Percentiles rank a stretch among this genome's conserved stretches.
Conservation (phyloP, 2,888 invertebrate genomes). For the Nesidiocoris tenuis region DNA sequence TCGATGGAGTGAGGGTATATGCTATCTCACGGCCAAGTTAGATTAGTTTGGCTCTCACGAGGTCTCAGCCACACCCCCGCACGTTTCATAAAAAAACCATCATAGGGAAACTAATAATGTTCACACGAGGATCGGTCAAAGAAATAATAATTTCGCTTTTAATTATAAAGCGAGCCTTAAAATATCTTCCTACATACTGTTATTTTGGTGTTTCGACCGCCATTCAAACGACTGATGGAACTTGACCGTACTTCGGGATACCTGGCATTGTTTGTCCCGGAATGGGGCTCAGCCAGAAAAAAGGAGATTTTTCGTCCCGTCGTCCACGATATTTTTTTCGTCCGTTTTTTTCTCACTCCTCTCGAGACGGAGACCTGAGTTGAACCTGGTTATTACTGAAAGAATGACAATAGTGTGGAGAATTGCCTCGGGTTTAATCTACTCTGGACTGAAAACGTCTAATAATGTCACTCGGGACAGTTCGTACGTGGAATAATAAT, state of each 20-base stretch:
- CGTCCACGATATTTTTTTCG: conserved; percentile 10
- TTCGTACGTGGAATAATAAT: conserved; percentile 12
- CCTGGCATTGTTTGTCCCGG: neutral
- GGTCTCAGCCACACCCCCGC: conserved; percentile 13
- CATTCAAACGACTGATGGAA: neutral
- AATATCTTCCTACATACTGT: neutral
- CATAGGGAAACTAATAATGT: conserved; percentile 31
- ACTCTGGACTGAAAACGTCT: conserved; percentile 12
- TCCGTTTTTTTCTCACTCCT: neutral
- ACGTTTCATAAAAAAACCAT: conserved; percentile 27
- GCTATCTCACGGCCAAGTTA: conserved; percentile 31
- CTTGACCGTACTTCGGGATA: neutral
- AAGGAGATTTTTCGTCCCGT: conserved; percentile 6
- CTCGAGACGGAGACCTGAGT: conserved; percentile 3
- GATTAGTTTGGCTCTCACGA: conserved; percentile 17
- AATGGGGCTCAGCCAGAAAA: neutral
- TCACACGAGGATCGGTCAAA: conserved; percentile 17
- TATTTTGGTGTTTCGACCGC: neutral
- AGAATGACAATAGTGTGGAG: conserved; percentile 40
- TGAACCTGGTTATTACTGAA: conserved; percentile 36
- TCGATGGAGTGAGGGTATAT: neutral
- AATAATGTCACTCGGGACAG: conserved; percentile 19
- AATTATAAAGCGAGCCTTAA: conserved; percentile 17
- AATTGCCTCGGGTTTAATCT: conserved; percentile 32
- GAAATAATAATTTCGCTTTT: conserved; percentile 35